Conservation (phyloP, 2,113 vertebrate species). For the Catharus bicknelli region DNA sequence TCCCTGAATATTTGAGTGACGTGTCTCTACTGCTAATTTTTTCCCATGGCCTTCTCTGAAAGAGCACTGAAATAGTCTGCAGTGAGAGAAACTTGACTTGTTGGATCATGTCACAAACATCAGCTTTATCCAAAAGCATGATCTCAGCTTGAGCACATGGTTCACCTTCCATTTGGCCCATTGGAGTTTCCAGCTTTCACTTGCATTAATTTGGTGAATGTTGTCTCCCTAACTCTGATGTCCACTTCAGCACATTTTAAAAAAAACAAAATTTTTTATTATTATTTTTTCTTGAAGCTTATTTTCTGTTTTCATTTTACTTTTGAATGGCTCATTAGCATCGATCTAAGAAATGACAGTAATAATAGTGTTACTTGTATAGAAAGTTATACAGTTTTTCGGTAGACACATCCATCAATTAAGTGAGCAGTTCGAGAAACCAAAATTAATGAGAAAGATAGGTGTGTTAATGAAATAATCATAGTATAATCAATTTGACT, state of each 20-base stretch:
- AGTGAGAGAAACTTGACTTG: slow-evolving; percentile 6
- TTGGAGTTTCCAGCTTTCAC: background rate
- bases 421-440: slow-evolving; percentile 78
- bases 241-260: slow-evolving; percentile 1
- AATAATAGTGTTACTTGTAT: slow-evolving; percentile 83
- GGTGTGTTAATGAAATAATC: slow-evolving; percentile 90
- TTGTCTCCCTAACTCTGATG: background rate
- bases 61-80: background rate
- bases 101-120: background rate
- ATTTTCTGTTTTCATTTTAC: slow-evolving; percentile 70
- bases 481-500: slow-evolving; percentile 90
- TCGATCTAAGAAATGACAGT: slow-evolving; percentile 80
- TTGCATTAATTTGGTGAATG: background rate
- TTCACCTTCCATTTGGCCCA: background rate
- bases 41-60: background rate
- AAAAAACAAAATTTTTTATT: background rate
- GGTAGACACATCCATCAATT: slow-evolving; percentile 86
- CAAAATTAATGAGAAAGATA: slow-evolving; percentile 89
- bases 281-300: slow-evolving; percentile 37
- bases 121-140: background rate
- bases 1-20: background rate
- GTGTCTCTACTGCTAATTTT: background rate
- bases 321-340: slow-evolving; percentile 79
- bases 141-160: background rate
- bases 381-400: slow-evolving; percentile 79